Base-by-base conservation (phyloP, 2,113 vertebrate species). In the Limnothrissa miodon region DNA sequence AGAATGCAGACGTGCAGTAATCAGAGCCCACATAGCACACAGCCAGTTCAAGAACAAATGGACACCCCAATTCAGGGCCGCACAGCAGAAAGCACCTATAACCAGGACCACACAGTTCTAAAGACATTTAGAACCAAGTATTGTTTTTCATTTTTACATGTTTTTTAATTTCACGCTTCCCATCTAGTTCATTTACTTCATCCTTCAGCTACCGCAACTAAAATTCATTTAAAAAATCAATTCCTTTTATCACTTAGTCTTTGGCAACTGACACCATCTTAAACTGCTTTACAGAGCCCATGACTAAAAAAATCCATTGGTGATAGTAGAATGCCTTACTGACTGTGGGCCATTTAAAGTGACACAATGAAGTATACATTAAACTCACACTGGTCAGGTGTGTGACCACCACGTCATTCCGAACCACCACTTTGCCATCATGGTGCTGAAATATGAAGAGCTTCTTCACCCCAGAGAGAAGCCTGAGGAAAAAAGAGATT, bases 401-500 rank as follows among this genome's bases (percentile, higher is more conserved):
- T 85, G 98, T 97, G 48, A 99, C 96, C 78, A 95, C 94, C 79
- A 99, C 96, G 78, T 98, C 96, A 80, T 93, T 97, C 90, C 96
- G 95, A 45, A 99, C 98, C 1, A 95, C 94, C 81, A 99, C 94
- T 88, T 98, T 98, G 19, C 98, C 97, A 5, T 99, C 98, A 29
- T 94, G 95, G 83, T 96, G 91, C 83, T 98, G 97, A 94, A 99
- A 99, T 90, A 99, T 96, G 85, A 98, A 99, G 85, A 98, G 96
- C 80, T 96, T 98, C 92, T 97, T 98, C 33, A 99, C 96, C 13
- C 98, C 98, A 74, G 97, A 99, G 83, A 99, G 94, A 81, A 99
- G 94, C 98, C 98, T 99, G 91, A 85, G 13, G 45, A 83, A 93
- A n/a, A 94, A 81, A 53, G 84, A 92, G 36, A 86, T 46, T 45